These are phyloP conservation scores for Magallana gigas DNA, from an alignment of 1,140 invertebrate species.

Conservation along the genomic window DNA sequence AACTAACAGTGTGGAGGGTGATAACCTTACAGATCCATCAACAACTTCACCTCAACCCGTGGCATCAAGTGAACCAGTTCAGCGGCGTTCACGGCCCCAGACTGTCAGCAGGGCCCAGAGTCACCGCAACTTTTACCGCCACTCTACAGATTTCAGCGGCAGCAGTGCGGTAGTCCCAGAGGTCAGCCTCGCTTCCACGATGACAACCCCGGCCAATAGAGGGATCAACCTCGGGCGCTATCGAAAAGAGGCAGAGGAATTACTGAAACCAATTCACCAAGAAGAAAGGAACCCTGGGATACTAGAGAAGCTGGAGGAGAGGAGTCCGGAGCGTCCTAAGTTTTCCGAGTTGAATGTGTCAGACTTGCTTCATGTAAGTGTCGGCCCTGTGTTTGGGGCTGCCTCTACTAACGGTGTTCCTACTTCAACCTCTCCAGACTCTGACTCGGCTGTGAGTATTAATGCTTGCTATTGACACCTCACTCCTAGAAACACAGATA, in stretches of 20 bases:
- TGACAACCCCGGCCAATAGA: background rate
- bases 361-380: slow-evolving; percentile 75
- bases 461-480: slow-evolving; percentile 45
- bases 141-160: slow-evolving; percentile 46
- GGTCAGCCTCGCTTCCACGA: too few relatives aligned
- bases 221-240: slow-evolving; percentile 28
- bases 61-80: slow-evolving; percentile 37
- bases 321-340: slow-evolving; percentile 15
- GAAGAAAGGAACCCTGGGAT: slow-evolving; percentile 39
- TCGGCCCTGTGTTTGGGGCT: slow-evolving; percentile 44
- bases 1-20: background rate
- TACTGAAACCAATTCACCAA: background rate
- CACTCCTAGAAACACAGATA: slow-evolving; percentile 37
- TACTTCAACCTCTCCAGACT: slow-evolving; percentile 51
- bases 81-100: slow-evolving; percentile 17
- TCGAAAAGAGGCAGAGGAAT: slow-evolving; percentile 39
- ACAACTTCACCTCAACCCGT: background rate
- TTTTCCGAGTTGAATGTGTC: slow-evolving; percentile 65
- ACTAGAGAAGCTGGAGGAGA: slow-evolving; percentile 43
- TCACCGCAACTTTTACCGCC: slow-evolving; percentile 25
- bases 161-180: slow-evolving; percentile 44
- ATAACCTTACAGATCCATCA: background rate
- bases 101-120: slow-evolving; percentile 47
- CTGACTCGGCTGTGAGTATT: slow-evolving; percentile 72
- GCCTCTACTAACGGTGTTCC: slow-evolving; percentile 59